phyloP scores from a whole-genome alignment of 1,140 invertebrate species.

The Diachasmimorpha longicaudata region DNA sequence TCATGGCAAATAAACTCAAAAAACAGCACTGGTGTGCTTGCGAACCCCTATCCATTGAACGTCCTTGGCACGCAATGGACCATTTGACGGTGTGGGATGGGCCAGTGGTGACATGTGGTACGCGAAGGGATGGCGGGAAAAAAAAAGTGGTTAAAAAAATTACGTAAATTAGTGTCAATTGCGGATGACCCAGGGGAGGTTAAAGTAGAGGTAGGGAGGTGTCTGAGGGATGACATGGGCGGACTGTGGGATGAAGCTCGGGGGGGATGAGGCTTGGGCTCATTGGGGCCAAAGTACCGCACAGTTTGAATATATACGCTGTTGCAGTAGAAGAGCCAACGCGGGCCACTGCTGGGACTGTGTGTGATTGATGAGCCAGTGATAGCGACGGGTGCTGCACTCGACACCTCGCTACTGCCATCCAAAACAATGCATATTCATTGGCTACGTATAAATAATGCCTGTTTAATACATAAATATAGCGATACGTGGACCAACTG shows the following conservation, averaged over 20 bases:
- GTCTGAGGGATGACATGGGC: constrained; percentile 43
- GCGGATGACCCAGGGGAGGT: constrained; percentile 35
- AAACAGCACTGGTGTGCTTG: not conserved
- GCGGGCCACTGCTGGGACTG: constrained; percentile 36
- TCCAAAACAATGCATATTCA: constrained; percentile 60
- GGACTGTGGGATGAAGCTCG: constrained; percentile 31
- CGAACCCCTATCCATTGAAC: not conserved
- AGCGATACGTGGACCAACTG: constrained; percentile 28
- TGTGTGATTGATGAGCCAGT: constrained; percentile 62
- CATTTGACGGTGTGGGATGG: not conserved
- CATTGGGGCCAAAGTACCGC: constrained; percentile 14
- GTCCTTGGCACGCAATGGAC: not conserved
- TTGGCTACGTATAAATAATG: constrained; percentile 59
- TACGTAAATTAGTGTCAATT: constrained; percentile 42
- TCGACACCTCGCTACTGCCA: constrained; percentile 59
- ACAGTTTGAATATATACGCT: not conserved
- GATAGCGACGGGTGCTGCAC: constrained; percentile 61
- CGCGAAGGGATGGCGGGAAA: not conserved
- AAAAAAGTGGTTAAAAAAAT: constrained; percentile 24
- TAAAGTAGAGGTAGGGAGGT: constrained; percentile 29
- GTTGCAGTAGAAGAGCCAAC: constrained; percentile 21
- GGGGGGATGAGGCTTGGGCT: constrained; percentile 19
- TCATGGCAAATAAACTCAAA: not conserved
- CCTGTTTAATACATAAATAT: constrained; percentile 62
- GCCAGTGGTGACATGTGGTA: not conserved